Evolutionary conservation across 2,888 invertebrate genomes (phyloP), one percentile per base, ranked within the genome.

Genomic region (Apeira syringaria): DNA sequence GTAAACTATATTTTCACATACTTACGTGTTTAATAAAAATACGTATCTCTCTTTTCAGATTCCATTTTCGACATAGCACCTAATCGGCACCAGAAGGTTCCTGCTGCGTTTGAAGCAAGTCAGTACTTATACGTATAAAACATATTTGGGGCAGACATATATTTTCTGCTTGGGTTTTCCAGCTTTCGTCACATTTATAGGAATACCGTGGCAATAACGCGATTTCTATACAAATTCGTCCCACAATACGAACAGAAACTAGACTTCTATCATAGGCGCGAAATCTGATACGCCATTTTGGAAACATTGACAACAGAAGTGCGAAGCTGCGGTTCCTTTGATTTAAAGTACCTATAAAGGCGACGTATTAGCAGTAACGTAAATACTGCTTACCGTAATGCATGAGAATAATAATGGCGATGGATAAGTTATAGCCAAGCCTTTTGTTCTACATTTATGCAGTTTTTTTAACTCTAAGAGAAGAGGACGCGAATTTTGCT

Each of bases 201-300:
- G 8, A 39, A 33, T 28, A 30, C 34, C 24, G 20, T 10, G 3
- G 24, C 5, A 12, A 33, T 31, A 42, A 15, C 26, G 15, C 25
- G 6, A 9, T 37, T 36, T 34, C 31, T 12, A 31, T 32, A 46
- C 39, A 46, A 39, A 40, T 35, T 22, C 6, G 25, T 29, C 35
- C 33, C 38, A 40, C 45, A 39, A 34, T 30, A 31, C 18, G 50
- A 52, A 48, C 43, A 45, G 54, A 51, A 61, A 58, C 58, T 52
- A 52, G 55, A 57, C 57, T 59, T 67, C 72, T 72, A 73, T 71
- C 75, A 74, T 69, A 66, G 68, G 72, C 63, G 61, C 64, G 59
- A 57, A 59, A 84, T 84, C 84, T 64, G 86, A 86, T 86, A 84
- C 59, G 75, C 83, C 66, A 56, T 64, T 82, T 75, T 74, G 74